Percentiles rank a stretch among this genome's conserved stretches.
Evolutionary conservation across 1,140 invertebrate species (phyloP).

Genomic region (Oedothorax gibbosus): DNA sequence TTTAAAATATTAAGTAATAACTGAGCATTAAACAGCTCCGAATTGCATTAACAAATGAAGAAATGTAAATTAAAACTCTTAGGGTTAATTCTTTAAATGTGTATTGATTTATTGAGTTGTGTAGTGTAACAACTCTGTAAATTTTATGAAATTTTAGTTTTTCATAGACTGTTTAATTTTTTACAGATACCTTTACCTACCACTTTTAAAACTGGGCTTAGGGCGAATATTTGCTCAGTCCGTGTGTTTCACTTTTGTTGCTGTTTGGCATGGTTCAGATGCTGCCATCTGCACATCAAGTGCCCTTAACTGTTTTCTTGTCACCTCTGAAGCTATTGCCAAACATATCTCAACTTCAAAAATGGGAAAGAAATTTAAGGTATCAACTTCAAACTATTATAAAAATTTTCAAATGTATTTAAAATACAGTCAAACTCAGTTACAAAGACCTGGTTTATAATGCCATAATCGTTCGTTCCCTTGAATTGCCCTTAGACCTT

Average conservation of each 20-base stretch:
- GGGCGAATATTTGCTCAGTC: constrained; percentile 38
- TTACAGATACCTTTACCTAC: constrained; percentile 57
- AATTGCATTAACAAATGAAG: too few relatives aligned
- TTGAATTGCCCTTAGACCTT: too few relatives aligned
- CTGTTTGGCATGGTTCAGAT: constrained; percentile 62
- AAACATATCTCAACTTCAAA: not conserved
- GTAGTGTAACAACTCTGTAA: too few relatives aligned
- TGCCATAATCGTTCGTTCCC: too few relatives aligned
- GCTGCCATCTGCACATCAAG: constrained; percentile 58
- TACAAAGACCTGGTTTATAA: not conserved
- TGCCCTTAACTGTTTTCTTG: constrained; percentile 59
- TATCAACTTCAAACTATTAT: not conserved
- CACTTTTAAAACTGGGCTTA: constrained; percentile 10
- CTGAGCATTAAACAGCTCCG: too few relatives aligned
- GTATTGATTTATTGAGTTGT: too few relatives aligned
- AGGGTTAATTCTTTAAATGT: too few relatives aligned
- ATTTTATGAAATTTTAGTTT: too few relatives aligned
- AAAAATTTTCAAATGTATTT: not conserved
- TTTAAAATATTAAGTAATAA: too few relatives aligned
- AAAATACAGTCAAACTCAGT: not conserved
- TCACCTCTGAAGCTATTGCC: constrained; percentile 47
- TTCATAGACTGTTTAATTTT: not conserved
- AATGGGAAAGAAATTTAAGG: constrained; percentile 11
- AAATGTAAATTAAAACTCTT: too few relatives aligned
- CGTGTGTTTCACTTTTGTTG: constrained; percentile 62